Evolutionary conservation across 2,888 invertebrate species (phyloP), one percentile per base, ranked within the genome.

Genomic region (Andrena bucephala): DNA sequence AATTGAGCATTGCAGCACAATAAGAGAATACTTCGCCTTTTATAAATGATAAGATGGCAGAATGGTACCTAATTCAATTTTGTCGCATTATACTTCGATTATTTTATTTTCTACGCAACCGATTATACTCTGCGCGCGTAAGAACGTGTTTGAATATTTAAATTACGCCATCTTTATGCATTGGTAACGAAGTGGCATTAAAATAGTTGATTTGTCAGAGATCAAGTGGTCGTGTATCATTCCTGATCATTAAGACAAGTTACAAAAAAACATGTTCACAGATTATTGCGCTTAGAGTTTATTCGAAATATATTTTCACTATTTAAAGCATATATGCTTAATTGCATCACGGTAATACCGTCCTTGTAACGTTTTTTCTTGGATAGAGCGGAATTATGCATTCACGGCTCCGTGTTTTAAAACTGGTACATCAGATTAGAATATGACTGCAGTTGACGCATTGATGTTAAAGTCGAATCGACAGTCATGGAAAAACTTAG

Each of bases 291-390:
- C 20, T n/a, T 20, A 13, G 31, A n/a, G 6, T 48, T 10, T 1
- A 24, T 57, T 27, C 4, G 10, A 24, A 57, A 27, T 27, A 24
- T 27, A 8, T 27, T 24, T 57, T 24, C 13, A 42, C 42, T 42
- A 42, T 16, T 42, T 42, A 4, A 42, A 31, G n/a, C 2, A 67
- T 60, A 3, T 59, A 29, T 27, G 0, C 36, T 33, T 20, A 67
- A 60, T 27, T 16, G 13, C 69, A 62, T 59, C 20, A 33, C 42
- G 54, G 50, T 65, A 36, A 67, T 5, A 13, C 20, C 31, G 71
- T 81, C 60, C 74, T 81, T 62, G 74, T 67, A 74, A 74, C 50
- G 24, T 50, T 79, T 74, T 42, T 66, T n/a, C 10, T 1, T 20
- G 7, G 13, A 1, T 27, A 10, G 10, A 10, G 57, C 8, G 62